Evolutionary conservation across 2,888 invertebrate species (phyloP).

Genomic region (Pristionchus exspectatus): DNA sequence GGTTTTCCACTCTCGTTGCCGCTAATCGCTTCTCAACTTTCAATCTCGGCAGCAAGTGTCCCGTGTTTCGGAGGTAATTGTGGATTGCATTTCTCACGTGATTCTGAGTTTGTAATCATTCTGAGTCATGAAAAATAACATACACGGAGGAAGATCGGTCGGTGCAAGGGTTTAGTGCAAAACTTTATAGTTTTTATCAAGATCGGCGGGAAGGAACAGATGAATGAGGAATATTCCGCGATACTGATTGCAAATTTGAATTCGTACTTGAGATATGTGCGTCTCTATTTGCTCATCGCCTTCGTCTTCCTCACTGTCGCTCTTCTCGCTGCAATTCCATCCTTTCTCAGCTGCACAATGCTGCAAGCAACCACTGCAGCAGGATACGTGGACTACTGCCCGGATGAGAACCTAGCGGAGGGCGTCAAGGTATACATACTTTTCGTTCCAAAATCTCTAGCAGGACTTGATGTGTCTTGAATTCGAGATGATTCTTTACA

Average conservation of each 20-base stretch:
- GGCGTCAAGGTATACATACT: background rate
- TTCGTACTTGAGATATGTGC: background rate
- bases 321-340: background rate
- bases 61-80: background rate
- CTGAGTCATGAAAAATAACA: too few species aligned
- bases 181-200: background rate
- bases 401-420: background rate
- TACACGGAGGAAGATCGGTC: too few species aligned
- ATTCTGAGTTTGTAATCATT: background rate
- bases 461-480: background rate
- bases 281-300: background rate
- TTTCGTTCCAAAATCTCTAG: background rate
- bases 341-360: background rate
- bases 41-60: background rate
- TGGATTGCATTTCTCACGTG: background rate
- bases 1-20: background rate
- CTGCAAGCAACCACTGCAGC: background rate
- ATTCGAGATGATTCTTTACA: background rate
- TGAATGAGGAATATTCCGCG: too few species aligned
- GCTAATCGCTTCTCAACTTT: slow-evolving; percentile 23
- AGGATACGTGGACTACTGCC: background rate
- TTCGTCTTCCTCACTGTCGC: background rate
- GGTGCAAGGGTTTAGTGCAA: too few species aligned
- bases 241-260: too few species aligned
- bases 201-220: too few species aligned